phyloP scores from a whole-genome alignment of 2,797 vertebrate genomes.

The Lepilemur septentrionalis region DNA sequence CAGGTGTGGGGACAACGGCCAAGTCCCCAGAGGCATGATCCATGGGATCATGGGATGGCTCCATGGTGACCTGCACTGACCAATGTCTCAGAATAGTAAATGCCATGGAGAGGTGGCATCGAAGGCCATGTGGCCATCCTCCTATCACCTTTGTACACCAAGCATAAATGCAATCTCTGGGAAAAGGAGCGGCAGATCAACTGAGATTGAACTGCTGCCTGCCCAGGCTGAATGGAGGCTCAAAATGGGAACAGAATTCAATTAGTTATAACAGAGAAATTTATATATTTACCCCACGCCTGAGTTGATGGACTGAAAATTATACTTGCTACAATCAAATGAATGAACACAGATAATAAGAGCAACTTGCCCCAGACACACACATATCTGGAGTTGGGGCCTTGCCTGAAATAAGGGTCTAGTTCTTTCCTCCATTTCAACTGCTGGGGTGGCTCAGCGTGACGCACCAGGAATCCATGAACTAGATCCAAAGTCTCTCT shows the following conservation, averaged over 20 bases:
- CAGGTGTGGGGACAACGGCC: background rate
- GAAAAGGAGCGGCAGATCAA: background rate
- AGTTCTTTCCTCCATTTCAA: background rate
- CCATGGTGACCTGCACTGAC: background rate
- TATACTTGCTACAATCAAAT: background rate
- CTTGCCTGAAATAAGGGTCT: background rate
- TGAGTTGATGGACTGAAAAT: background rate
- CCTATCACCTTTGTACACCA: background rate
- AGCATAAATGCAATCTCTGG: background rate
- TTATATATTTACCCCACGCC: background rate
- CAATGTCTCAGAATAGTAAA: background rate
- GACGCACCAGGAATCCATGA: background rate
- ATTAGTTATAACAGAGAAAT: background rate
- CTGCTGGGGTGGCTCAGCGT: background rate
- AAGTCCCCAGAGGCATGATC: background rate
- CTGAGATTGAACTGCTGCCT: background rate
- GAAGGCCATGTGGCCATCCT: background rate
- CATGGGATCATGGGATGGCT: background rate
- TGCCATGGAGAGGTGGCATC: background rate
- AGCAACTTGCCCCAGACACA: background rate
- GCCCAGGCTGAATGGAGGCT: background rate
- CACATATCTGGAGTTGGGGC: background rate
- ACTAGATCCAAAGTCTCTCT: background rate
- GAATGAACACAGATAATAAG: background rate
- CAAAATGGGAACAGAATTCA: background rate